Evolutionary conservation across 2,113 vertebrate genomes (phyloP), one percentile per base, ranked within the genome.

Genomic region (Ictalurus punctatus): DNA sequence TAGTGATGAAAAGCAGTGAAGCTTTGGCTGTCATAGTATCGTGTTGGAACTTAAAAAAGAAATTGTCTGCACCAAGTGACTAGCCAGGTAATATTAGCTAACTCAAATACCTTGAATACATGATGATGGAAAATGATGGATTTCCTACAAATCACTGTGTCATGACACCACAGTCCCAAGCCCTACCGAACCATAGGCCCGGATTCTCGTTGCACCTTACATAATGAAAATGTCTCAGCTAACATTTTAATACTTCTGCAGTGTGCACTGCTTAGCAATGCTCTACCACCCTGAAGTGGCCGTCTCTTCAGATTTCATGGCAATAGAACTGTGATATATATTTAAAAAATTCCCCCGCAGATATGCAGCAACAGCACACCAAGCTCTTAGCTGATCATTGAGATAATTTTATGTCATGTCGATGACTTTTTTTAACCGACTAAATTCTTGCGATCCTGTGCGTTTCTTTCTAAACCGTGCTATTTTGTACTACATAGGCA

Each of bases 401-500:
- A 81, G n/a, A 81, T 82, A 23, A 58, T n/a, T 59, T n/a, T 82
- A 34, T n/a, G n/a, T n/a, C n/a, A 8, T 21, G n/a, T 7, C 48
- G 0, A n/a, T 79, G 44, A 27, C 1, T 9, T 2, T 78, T 80
- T 80, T 54, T 54, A n/a, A 16, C 17, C 2, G 54, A 80, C 3
- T 9, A 27, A 79, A 34, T 81, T 10, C 52, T 58, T 58, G 79
- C 52, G 19, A 81, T n/a, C 54, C n/a, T 30, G 14, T 56, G 52
- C n/a, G 3, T n/a, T 81, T 81, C 34, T 90, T 80, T 87, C 88
- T 90, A 89, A 92, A 90, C 93, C 3, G 52, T 30, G 30, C 94
- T 91, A 89, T 93, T 65, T 85, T 79, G 85, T 89, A 92, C 93
- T 93, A 73, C 92, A 94, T 92, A 48, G 79, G 92, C 89, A 93